phyloP scores from a whole-genome alignment of 2,888 invertebrate genomes.

The Cepaea hortensis region DNA sequence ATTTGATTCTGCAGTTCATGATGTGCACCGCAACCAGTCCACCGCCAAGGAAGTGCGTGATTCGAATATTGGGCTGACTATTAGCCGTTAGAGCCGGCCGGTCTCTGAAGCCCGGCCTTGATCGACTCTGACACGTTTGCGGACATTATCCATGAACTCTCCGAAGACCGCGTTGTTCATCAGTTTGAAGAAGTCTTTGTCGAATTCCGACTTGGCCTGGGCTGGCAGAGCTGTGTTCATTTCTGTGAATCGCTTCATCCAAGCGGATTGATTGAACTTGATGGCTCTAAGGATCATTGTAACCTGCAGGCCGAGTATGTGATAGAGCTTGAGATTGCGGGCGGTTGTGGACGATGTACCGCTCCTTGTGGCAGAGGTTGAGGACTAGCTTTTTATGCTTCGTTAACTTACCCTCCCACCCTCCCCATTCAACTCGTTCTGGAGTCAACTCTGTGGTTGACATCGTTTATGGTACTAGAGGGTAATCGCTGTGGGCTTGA shows the following conservation, averaged over 20 bases:
- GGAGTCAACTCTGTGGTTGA: background rate
- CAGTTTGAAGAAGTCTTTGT: too few species aligned
- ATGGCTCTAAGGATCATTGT: constrained; percentile 64
- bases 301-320: constrained; percentile 55
- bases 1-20: background rate
- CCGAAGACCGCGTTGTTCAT: background rate
- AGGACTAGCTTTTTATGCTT: too few species aligned
- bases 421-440: background rate
- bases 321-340: too few species aligned
- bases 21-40: background rate
- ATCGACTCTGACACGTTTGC: background rate
- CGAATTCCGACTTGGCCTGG: too few species aligned
- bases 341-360: too few species aligned
- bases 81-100: background rate
- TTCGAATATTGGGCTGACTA: background rate
- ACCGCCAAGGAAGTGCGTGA: background rate
- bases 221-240: too few species aligned
- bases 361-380: too few species aligned
- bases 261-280: constrained; percentile 64
- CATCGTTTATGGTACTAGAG: constrained; percentile 56
- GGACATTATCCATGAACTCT: constrained; percentile 8
- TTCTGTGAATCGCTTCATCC: too few species aligned
- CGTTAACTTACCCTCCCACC: too few species aligned
- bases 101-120: background rate
- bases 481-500: constrained; percentile 68